Conservation (phyloP, 2,888 invertebrate species). For the Lypha dubia region DNA sequence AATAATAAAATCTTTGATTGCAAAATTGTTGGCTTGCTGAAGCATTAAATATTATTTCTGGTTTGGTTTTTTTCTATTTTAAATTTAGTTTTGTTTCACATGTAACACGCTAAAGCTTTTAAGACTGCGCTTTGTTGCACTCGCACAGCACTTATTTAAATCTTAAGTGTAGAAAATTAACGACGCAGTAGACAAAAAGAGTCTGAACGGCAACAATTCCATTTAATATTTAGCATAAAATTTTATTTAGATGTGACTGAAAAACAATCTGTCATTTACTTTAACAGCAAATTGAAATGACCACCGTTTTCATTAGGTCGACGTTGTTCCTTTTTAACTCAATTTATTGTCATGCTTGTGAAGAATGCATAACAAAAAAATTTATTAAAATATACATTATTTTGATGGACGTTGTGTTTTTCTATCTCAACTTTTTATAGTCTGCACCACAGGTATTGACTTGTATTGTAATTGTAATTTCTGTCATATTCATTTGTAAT, state of each 20-base stretch:
- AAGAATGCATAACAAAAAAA: neutral
- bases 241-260: neutral
- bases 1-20: conserved; percentile 18
- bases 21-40: neutral
- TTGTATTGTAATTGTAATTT: too few species aligned
- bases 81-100: conserved; percentile 36
- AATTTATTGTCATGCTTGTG: conserved; percentile 28
- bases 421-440: too few species aligned
- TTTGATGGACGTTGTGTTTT: too few species aligned
- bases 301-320: neutral
- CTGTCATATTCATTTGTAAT: too few species aligned
- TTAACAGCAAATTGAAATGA: conserved; percentile 31
- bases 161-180: neutral
- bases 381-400: neutral
- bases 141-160: neutral
- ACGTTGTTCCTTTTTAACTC: neutral
- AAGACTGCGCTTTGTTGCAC: conserved; percentile 31
- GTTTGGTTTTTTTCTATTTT: neutral
- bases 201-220: conserved; percentile 54
- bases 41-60: neutral
- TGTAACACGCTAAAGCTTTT: conserved; percentile 54
- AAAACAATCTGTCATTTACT: conserved; percentile 32
- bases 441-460: too few species aligned
- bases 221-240: conserved; percentile 32
- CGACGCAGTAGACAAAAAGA: neutral